phyloP scores from a whole-genome alignment of 2,888 invertebrate genomes.

The Ormia ochracea region DNA sequence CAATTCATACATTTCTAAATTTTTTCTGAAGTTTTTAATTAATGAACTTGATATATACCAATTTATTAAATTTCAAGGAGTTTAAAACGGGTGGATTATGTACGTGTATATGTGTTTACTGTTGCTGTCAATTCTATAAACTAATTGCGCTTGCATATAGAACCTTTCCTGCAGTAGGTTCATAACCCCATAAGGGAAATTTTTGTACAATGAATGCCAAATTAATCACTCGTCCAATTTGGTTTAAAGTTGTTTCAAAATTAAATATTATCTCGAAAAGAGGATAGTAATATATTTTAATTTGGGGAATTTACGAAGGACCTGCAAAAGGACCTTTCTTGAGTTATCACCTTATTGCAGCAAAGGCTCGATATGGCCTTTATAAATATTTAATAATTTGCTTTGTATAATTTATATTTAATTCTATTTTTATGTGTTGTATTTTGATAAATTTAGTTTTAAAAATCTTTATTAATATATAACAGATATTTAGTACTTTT shows the following conservation, averaged over 20 bases:
- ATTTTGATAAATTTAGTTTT: not conserved
- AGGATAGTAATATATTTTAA: too few species aligned
- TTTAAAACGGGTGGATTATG: not conserved
- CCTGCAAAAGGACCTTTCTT: too few species aligned
- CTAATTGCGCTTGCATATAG: not conserved
- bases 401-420: not conserved
- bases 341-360: too few species aligned
- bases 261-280: too few species aligned
- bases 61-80: conserved; percentile 1
- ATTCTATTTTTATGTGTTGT: not conserved
- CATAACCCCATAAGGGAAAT: too few species aligned
- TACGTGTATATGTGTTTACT: not conserved
- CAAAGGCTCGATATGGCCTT: not conserved
- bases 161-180: too few species aligned
- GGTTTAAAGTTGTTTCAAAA: too few species aligned
- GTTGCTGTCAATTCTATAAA: not conserved
- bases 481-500: not conserved
- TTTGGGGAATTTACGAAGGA: too few species aligned
- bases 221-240: too few species aligned
- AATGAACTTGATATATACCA: not conserved
- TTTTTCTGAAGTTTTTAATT: conserved; percentile 1
- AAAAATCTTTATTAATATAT: not conserved
- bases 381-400: not conserved
- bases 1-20: too few species aligned
- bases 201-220: too few species aligned